phyloP scores from a whole-genome alignment of 2,797 vertebrate species.

The Pygocentrus nattereri region DNA sequence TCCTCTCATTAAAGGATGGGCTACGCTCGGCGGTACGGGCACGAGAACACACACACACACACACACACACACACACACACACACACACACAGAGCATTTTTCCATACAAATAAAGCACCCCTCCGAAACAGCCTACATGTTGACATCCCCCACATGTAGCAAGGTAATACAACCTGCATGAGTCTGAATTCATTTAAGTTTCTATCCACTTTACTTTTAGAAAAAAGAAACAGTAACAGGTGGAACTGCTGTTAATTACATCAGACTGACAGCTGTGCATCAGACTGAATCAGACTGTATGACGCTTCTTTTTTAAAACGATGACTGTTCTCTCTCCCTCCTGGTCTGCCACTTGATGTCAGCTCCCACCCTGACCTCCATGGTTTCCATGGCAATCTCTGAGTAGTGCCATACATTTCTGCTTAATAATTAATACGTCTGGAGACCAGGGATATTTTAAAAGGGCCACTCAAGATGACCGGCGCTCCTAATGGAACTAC shows the following conservation, averaged over 20 bases:
- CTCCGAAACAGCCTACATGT: not conserved
- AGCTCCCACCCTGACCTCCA: conserved; percentile 51
- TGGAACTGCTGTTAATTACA: not conserved
- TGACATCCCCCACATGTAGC: not conserved
- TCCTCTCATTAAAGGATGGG: conserved; percentile 36
- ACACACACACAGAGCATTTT: not conserved
- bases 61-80: not conserved
- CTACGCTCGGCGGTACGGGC: not conserved
- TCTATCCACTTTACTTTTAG: not conserved
- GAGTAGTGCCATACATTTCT: conserved; percentile 45
- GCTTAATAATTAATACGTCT: conserved; percentile 59
- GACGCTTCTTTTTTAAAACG: not conserved
- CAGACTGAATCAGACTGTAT: not conserved
- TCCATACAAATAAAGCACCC: not conserved
- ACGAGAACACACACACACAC: not conserved
- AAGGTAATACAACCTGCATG: not conserved
- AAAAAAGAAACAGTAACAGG: not conserved
- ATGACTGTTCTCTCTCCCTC: conserved; percentile 16
- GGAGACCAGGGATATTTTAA: conserved; percentile 43
- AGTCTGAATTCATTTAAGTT: not conserved
- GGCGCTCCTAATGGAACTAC: conserved; percentile 22
- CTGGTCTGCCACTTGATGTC: conserved; percentile 34
- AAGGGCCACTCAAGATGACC: conserved; percentile 44
- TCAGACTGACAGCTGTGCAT: not conserved
- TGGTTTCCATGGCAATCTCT: conserved; percentile 59